phyloP scores from a whole-genome alignment of 2,888 invertebrate genomes.

The Rotaria macrura region DNA sequence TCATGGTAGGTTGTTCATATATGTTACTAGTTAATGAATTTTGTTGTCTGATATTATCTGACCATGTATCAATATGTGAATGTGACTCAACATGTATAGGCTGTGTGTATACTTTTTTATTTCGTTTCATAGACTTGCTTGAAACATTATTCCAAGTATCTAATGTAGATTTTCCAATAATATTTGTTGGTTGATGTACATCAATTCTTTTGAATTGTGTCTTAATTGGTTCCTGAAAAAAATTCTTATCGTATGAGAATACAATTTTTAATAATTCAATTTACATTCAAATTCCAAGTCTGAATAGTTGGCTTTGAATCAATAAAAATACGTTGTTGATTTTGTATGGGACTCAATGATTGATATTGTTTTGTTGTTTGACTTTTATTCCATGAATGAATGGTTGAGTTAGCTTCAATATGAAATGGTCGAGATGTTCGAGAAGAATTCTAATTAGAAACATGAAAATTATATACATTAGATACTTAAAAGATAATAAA shows the following conservation, averaged over 20 bases:
- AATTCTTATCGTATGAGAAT: no score
- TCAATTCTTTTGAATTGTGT: neutral
- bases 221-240: neutral
- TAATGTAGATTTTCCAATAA: neutral
- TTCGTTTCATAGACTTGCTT: neutral
- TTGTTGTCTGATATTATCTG: neutral
- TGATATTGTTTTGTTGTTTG: neutral
- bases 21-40: neutral
- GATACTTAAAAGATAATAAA: no score
- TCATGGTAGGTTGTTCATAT: neutral
- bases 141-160: neutral
- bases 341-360: neutral
- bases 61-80: neutral
- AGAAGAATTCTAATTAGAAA: no score
- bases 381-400: neutral
- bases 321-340: neutral
- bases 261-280: no score
- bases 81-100: neutral
- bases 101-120: neutral
- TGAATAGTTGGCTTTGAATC: neutral
- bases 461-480: no score
- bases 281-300: neutral
- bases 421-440: neutral
- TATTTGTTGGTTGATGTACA: neutral
- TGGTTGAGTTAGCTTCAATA: neutral